These are phyloP conservation scores for Cryptotis parvus DNA, from an alignment of 2,113 vertebrate genomes.

Conservation along the genomic window DNA sequence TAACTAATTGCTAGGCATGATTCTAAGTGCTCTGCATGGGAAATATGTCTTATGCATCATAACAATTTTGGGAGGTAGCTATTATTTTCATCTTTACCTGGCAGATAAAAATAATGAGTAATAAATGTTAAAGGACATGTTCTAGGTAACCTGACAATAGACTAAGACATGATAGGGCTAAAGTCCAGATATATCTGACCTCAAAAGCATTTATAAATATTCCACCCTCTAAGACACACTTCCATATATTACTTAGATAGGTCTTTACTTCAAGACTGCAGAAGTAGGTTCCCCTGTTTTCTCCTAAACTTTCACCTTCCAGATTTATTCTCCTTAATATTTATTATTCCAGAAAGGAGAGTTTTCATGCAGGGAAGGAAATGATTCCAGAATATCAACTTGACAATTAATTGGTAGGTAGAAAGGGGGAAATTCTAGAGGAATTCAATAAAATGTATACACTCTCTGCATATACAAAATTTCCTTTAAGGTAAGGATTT, in stretches of 20 bases:
- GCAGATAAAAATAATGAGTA: slow-evolving; percentile 1
- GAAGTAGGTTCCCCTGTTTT: neutral
- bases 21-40: neutral
- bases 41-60: neutral
- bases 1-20: neutral
- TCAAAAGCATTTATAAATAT: neutral
- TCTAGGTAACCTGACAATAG: neutral
- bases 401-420: slow-evolving; percentile 40
- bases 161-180: neutral
- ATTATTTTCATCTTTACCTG: slow-evolving; percentile 17
- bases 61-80: slow-evolving; percentile 21
- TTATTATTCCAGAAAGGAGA: neutral
- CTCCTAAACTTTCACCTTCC: neutral
- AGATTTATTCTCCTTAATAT: neutral
- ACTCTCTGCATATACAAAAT: slow-evolving; percentile 30
- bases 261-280: neutral
- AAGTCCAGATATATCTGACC: neutral
- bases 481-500: slow-evolving; percentile 36
- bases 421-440: slow-evolving; percentile 46
- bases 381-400: slow-evolving; percentile 33
- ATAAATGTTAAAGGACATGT: neutral
- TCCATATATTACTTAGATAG: neutral
- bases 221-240: neutral
- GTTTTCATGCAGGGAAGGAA: slow-evolving; percentile 35
- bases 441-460: slow-evolving; percentile 47